Percentiles rank a stretch among this genome's conserved stretches.
Conservation (phyloP, 2,113 vertebrate species). For the Chloropsis hardwickii region DNA sequence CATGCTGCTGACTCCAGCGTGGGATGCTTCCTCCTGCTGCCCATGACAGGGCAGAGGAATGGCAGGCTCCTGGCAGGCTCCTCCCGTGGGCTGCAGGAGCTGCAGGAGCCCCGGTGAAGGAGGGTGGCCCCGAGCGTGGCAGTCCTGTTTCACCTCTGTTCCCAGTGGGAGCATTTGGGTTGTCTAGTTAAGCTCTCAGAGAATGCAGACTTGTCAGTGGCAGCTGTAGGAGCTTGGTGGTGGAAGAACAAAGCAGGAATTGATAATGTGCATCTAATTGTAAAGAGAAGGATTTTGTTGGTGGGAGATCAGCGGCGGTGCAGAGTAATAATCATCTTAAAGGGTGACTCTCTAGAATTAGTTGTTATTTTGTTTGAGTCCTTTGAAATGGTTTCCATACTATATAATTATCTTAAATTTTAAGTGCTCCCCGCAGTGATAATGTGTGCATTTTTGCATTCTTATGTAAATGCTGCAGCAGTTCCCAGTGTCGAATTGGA, state of each 20-base stretch:
- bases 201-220: constrained; percentile 60
- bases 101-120: accelerated
- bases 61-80: neutral
- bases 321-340: constrained; percentile 65
- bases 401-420: constrained; percentile 73
- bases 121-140: accelerated
- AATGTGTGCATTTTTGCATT: constrained; percentile 69
- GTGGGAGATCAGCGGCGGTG: constrained; percentile 12
- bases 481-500: constrained; percentile 37
- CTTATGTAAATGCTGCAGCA: constrained; percentile 61
- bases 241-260: constrained; percentile 67
- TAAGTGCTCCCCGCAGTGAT: constrained; percentile 69
- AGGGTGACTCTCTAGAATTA: constrained; percentile 64
- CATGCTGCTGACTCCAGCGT: accelerated
- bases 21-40: neutral
- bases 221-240: constrained; percentile 64
- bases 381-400: constrained; percentile 63
- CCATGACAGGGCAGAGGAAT: accelerated
- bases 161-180: constrained; percentile 3
- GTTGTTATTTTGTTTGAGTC: constrained; percentile 71
- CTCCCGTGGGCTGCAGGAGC: neutral
- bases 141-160: neutral
- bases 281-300: constrained; percentile 57
- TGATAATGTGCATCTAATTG: constrained; percentile 56
- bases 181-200: constrained; percentile 48